phyloP scores from a whole-genome alignment of 2,113 vertebrate genomes.

The Alligator mississippiensis region DNA sequence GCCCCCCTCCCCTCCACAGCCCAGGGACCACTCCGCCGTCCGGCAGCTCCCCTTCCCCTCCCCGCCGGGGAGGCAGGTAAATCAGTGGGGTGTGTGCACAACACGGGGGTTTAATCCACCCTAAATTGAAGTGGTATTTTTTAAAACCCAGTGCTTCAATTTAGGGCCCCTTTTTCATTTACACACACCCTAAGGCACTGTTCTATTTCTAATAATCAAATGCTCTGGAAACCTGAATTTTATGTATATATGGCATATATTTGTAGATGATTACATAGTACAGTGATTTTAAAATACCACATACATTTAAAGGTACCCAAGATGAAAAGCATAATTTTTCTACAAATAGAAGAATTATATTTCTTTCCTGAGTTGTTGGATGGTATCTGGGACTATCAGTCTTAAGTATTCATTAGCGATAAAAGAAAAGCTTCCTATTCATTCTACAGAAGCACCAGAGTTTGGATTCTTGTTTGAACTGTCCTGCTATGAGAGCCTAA shows the following conservation, averaged over 20 bases:
- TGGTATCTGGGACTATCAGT: background rate
- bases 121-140: too few relatives aligned
- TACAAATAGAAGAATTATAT: background rate
- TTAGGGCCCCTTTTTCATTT: too few relatives aligned
- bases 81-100: too few relatives aligned
- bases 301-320: background rate
- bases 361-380: background rate
- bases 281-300: conserved; percentile 5
- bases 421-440: background rate
- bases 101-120: too few relatives aligned
- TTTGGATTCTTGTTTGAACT: background rate
- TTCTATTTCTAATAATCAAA: background rate
- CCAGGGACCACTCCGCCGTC: too few relatives aligned
- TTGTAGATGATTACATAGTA: background rate
- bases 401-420: background rate
- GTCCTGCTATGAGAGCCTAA: background rate
- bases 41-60: too few relatives aligned
- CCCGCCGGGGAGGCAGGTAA: too few relatives aligned
- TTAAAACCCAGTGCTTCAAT: too few relatives aligned
- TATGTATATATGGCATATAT: background rate
- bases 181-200: background rate
- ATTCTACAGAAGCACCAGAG: background rate
- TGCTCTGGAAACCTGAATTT: background rate
- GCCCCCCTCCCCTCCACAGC: too few relatives aligned
- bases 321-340: background rate